A percentile compares a stretch with the other conserved stretches of the same genome.
phyloP scores from a whole-genome alignment of 2,113 vertebrate genomes.

The Phainopepla nitens region DNA sequence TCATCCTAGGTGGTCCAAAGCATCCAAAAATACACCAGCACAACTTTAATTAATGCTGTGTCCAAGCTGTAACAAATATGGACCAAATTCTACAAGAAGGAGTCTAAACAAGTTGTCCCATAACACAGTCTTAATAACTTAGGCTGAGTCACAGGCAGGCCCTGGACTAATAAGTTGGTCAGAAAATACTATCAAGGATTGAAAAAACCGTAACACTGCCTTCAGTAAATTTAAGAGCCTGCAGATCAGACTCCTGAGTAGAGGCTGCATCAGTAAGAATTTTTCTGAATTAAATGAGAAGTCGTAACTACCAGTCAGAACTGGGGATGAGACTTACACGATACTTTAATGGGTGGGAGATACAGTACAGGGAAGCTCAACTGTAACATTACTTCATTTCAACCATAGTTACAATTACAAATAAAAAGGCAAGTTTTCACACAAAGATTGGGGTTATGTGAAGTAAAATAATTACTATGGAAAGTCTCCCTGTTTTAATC shows the following conservation, averaged over 20 bases:
- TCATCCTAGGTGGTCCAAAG: background rate
- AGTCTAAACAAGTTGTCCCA: background rate
- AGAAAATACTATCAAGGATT: background rate
- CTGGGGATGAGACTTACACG: background rate
- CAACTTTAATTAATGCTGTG: background rate
- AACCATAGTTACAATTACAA: background rate
- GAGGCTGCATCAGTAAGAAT: background rate
- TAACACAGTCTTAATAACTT: background rate
- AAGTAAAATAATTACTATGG: background rate
- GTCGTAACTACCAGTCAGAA: background rate
- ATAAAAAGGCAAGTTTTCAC: background rate
- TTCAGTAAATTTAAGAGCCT: background rate
- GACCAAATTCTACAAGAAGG: background rate
- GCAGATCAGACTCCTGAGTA: background rate
- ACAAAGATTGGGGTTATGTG: background rate
- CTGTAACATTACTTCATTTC: background rate
- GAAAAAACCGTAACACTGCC: background rate
- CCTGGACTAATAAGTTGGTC: background rate
- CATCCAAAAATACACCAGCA: background rate
- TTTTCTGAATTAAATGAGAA: background rate
- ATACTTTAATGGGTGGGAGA: background rate
- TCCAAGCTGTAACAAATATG: background rate
- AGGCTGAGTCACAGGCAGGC: background rate
- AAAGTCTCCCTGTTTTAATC: background rate
- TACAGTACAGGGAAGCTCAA: background rate